Evolutionary conservation across 2,113 vertebrate genomes (phyloP), one percentile per base, ranked within the genome.

Genomic region (Trematocara zebra): DNA sequence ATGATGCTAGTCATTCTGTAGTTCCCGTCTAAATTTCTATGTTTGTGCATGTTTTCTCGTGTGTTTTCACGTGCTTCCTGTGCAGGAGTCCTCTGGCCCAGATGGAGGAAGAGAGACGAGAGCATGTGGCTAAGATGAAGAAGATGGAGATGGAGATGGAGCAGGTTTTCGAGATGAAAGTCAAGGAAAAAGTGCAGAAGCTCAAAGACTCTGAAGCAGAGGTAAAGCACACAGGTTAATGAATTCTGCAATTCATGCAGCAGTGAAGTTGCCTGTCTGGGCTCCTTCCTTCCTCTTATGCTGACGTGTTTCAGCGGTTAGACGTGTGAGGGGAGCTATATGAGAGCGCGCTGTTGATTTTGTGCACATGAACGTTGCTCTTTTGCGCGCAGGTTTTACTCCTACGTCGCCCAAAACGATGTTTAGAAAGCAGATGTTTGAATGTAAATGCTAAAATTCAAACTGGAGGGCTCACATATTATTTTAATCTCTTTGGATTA

Each of bases 71-170:
- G 31, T 93, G 78, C 94, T 76, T 23, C 51, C 20, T 20, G 23
- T 51, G 12, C 81, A 99, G 99, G 97, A 99, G 98, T 88, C 99
- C 99, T 0, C 93, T 99, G 93, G 98, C 99, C 88, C 99, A 99
- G 93, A 99, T 99, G 99, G 99, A 99, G 92, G 99, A 99, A 93
- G 98, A 99, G 92, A 95, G 98, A 90, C 96, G 98, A 86, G 99
- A 99, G 88, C 99, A 99, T 7, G 98, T 99, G 93, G 91, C 98
- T 44, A 99, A 99, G 94, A 99, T 99, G 99, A 99, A 99, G 93
- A 99, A 99, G 93, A 99, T 99, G 99, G 99, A 99, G 92, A 98
- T 99, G 98, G 98, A 99, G 91, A 99, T 99, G 99, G 98, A 99
- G 56, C 99, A 99, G 92, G 98, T 99, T 89, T 99, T 99, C 91